phyloP scores from a whole-genome alignment of 2,888 invertebrate species.

The Hecatera dysodea region DNA sequence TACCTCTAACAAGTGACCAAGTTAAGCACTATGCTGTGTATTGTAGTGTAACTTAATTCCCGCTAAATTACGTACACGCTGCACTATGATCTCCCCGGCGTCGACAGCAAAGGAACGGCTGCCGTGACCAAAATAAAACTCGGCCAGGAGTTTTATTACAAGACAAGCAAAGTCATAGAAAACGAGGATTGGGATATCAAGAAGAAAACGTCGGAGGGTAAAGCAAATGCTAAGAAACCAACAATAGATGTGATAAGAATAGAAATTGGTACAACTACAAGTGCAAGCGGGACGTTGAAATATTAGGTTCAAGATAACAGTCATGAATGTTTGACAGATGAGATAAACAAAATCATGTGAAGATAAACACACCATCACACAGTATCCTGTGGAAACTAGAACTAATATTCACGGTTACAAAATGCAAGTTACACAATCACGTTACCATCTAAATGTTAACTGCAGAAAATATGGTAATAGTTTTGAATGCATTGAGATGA shows the following conservation, averaged over 20 bases:
- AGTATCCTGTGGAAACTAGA: no score
- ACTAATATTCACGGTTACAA: not conserved
- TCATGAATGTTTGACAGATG: not conserved
- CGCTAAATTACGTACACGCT: not conserved
- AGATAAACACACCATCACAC: no score
- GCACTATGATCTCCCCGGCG: not conserved
- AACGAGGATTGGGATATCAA: not conserved
- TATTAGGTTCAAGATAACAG: not conserved
- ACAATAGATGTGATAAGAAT: not conserved
- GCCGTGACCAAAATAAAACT: not conserved
- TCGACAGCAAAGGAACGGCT: not conserved
- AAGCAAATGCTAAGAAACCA: not conserved
- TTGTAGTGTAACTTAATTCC: not conserved
- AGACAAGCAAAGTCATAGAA: not conserved
- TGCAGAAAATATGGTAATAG: conserved; percentile 8
- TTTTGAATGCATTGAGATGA: not conserved
- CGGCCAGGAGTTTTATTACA: not conserved
- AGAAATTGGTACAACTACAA: not conserved
- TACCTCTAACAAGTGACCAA: conserved; percentile 1
- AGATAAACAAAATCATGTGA: not conserved
- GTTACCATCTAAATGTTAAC: not conserved
- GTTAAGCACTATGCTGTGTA: not conserved
- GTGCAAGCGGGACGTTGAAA: not conserved
- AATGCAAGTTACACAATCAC: not conserved
- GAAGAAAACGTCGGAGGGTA: not conserved